phyloP scores from a whole-genome alignment of 2,797 vertebrate species.

The Pyrocephalus nanus region DNA sequence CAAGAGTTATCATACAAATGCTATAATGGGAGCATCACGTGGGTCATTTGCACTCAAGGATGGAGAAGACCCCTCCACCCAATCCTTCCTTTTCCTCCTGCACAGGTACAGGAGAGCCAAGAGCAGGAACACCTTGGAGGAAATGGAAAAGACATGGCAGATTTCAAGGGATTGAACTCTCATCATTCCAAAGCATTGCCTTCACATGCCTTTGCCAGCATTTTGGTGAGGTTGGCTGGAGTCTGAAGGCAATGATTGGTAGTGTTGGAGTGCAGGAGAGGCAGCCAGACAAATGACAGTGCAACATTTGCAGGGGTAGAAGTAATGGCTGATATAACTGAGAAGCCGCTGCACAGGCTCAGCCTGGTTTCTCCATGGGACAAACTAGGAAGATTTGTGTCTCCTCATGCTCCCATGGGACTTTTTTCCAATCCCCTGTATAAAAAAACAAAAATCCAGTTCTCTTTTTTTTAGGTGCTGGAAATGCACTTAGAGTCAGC shows the following conservation, averaged over 20 bases:
- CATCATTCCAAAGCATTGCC: not conserved
- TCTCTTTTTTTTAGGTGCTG: not conserved
- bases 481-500: not conserved
- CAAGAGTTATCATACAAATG: not conserved
- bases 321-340: not conserved
- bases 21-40: not conserved
- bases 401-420: not conserved
- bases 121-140: not conserved
- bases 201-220: not conserved
- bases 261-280: not conserved
- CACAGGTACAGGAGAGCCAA: not conserved
- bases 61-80: not conserved
- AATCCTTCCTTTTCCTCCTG: not conserved
- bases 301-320: not conserved
- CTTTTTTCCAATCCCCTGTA: not conserved
- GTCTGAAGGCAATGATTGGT: not conserved
- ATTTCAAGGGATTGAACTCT: not conserved
- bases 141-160: not conserved
- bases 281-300: not conserved
- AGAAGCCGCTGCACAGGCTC: not conserved
- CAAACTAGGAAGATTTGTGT: not conserved
- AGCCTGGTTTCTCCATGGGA: not conserved
- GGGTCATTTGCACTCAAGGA: not conserved
- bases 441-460: not conserved
- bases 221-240: not conserved